Evolutionary conservation across 1,140 invertebrate genomes (phyloP).

Genomic region (Drusus annulatus): DNA sequence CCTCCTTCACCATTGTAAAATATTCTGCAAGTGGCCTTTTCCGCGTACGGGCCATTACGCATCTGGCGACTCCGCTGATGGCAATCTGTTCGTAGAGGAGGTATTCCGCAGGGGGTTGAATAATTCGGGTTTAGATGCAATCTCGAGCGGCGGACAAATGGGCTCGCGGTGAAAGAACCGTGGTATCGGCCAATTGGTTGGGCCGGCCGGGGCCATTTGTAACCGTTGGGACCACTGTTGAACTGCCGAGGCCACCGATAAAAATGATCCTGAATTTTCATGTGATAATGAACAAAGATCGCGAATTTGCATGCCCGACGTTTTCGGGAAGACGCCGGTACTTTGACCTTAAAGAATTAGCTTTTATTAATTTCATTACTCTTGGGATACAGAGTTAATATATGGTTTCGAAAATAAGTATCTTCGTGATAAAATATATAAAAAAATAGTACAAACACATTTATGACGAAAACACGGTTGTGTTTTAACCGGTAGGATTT

Average conservation of each 20-base stretch:
- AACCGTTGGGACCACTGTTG: constrained; percentile 52
- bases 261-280: too few relatives aligned
- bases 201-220: constrained; percentile 51
- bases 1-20: too few relatives aligned
- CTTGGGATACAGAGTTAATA: too few relatives aligned
- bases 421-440: too few relatives aligned
- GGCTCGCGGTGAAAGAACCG: constrained; percentile 6
- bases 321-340: not conserved
- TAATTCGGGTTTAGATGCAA: constrained; percentile 35
- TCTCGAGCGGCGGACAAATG: constrained; percentile 38
- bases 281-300: too few relatives aligned
- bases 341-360: too few relatives aligned
- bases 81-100: constrained; percentile 14
- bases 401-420: too few relatives aligned
- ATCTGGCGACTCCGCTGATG: constrained; percentile 1
- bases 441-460: too few relatives aligned
- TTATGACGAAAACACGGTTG: too few relatives aligned
- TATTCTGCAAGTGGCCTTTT: not conserved
- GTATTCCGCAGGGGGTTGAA: constrained; percentile 23
- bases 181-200: constrained; percentile 53
- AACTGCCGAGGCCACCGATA: constrained; percentile 10
- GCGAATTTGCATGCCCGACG: constrained; percentile 5
- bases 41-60: constrained; percentile 16
- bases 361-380: too few relatives aligned
- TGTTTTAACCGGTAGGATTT: too few relatives aligned